phyloP scores from a whole-genome alignment of 2,888 invertebrate species.

The Saturnia japonica region DNA sequence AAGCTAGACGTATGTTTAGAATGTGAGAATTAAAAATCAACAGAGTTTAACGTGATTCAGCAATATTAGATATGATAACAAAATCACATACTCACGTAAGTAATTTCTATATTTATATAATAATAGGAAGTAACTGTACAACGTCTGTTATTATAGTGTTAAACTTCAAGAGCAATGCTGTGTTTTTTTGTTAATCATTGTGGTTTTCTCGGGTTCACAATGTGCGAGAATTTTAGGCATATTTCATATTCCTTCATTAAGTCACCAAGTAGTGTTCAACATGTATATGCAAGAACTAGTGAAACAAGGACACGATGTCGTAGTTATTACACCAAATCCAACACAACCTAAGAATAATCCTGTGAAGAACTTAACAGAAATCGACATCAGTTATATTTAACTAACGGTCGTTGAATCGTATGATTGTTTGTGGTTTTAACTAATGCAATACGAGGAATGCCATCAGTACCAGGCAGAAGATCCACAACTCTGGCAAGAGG shows the following conservation, averaged over 20 bases:
- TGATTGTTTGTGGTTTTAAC: no score
- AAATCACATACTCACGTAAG: no score
- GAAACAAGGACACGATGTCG: slow-evolving; percentile 60
- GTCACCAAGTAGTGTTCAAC: slow-evolving; percentile 59
- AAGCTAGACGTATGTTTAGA: no score
- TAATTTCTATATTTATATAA: no score
- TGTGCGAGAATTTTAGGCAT: slow-evolving; percentile 54
- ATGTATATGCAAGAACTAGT: slow-evolving; percentile 51
- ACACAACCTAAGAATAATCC: slow-evolving; percentile 30
- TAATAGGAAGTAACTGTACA: no score
- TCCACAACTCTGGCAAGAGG: no score
- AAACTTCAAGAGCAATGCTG: not conserved
- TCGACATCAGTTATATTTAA: slow-evolving; percentile 43
- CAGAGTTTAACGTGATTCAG: no score
- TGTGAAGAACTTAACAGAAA: slow-evolving; percentile 51
- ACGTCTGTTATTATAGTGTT: not conserved
- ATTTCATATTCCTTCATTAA: slow-evolving; percentile 53
- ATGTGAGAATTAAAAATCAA: no score
- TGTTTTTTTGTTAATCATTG: not conserved
- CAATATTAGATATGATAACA: no score
- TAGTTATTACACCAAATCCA: slow-evolving; percentile 56
- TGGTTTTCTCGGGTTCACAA: not conserved
- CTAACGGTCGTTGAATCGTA: no score
- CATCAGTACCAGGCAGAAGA: no score
- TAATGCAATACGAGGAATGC: no score